Evolutionary conservation across 2,113 vertebrate species (phyloP).

Genomic region (Mobula hypostoma): DNA sequence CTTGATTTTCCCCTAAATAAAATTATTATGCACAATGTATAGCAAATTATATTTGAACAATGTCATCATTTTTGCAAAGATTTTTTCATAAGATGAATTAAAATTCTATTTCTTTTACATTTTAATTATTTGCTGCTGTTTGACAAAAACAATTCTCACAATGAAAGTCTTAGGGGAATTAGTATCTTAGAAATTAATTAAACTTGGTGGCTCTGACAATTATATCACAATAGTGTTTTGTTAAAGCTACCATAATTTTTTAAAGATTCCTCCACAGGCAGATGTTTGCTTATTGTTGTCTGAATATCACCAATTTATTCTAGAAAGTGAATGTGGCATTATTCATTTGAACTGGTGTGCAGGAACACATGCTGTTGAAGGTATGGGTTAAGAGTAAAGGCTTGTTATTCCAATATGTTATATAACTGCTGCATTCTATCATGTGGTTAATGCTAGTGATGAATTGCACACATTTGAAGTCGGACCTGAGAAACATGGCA

Average conservation of each 20-base stretch:
- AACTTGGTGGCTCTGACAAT: background rate
- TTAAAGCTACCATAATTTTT: constrained; percentile 28
- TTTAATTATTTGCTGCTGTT: background rate
- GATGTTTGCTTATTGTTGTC: constrained; percentile 12
- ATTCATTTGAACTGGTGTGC: background rate
- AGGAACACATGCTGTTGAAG: background rate
- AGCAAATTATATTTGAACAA: background rate
- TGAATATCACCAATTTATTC: constrained; percentile 28
- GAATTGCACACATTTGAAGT: background rate
- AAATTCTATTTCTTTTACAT: background rate
- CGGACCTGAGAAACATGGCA: background rate
- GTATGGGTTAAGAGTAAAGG: background rate
- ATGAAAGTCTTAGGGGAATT: background rate
- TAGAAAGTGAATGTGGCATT: background rate
- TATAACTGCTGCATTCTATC: background rate
- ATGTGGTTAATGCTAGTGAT: background rate
- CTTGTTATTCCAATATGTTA: background rate
- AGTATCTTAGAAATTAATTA: constrained; percentile 8
- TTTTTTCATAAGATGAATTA: background rate
- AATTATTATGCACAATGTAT: background rate
- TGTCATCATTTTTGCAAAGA: background rate
- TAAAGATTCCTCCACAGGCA: background rate
- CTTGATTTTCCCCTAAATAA: background rate
- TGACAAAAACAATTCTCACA: background rate
- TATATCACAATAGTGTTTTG: background rate